phyloP scores from a whole-genome alignment of 1,140 invertebrate genomes.

The Pinna nobilis region DNA sequence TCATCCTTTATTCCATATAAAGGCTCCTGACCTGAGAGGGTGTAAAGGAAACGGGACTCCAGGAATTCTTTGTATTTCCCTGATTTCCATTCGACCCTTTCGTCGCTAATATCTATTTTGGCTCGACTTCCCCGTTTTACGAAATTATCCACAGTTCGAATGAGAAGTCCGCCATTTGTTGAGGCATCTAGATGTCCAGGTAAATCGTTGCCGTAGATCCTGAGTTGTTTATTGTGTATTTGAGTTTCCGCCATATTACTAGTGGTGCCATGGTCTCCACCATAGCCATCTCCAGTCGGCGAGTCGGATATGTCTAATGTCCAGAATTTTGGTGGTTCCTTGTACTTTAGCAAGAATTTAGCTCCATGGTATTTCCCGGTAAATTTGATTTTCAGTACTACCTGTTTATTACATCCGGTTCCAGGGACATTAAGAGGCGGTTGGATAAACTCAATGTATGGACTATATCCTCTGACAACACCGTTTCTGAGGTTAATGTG shows the following conservation, averaged over 20 bases:
- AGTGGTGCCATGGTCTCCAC: constrained; percentile 64
- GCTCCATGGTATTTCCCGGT: constrained; percentile 63
- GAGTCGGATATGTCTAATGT: constrained; percentile 72
- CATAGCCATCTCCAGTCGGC: constrained; percentile 65
- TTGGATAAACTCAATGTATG: constrained; percentile 65
- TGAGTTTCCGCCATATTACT: constrained; percentile 70
- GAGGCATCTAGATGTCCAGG: constrained; percentile 68
- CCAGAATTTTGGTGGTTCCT: constrained; percentile 68
- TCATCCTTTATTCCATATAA: constrained; percentile 54
- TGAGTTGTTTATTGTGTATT: constrained; percentile 69
- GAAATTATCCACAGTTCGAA: constrained; percentile 65
- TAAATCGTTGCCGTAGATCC: constrained; percentile 68
- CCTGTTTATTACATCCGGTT: constrained; percentile 63
- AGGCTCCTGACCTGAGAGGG: constrained; percentile 60
- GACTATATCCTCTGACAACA: constrained; percentile 69
- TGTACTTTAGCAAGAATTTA: constrained; percentile 64
- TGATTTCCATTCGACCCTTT: constrained; percentile 64
- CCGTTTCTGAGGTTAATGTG: constrained; percentile 64
- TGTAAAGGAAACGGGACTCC: constrained; percentile 68
- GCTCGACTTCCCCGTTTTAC: constrained; percentile 60
- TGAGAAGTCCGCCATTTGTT: constrained; percentile 66
- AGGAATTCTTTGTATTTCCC: constrained; percentile 58
- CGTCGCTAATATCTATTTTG: constrained; percentile 65
- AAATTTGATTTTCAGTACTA: constrained; percentile 70
- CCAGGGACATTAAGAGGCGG: constrained; percentile 46